Evolutionary conservation across 2,797 vertebrate genomes (phyloP).

Genomic region (Poeciliopsis gracilis): DNA sequence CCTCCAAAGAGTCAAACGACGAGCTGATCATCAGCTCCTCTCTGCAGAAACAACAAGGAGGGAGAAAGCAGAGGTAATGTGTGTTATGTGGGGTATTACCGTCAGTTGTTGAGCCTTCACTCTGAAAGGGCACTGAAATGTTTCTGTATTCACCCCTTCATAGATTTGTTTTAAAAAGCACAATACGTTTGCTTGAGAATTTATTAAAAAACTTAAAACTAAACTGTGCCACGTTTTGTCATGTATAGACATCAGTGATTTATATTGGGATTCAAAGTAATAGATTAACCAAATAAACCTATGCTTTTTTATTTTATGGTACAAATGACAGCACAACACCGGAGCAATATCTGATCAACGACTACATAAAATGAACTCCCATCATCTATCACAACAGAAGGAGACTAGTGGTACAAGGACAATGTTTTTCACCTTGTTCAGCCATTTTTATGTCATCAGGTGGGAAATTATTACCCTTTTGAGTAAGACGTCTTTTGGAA

Average conservation of each 20-base stretch:
- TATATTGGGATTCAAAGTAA: not conserved
- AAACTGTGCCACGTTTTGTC: not conserved
- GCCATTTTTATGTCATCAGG: not conserved
- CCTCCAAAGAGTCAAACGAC: slow-evolving; percentile 97
- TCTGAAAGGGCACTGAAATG: not conserved
- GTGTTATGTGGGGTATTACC: not conserved
- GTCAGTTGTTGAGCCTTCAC: not conserved
- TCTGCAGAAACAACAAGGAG: slow-evolving; percentile 66
- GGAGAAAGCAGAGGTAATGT: not conserved
- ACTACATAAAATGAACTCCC: not conserved
- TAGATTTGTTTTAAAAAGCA: not conserved
- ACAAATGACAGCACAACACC: not conserved
- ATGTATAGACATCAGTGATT: not conserved
- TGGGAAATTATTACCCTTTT: not conserved
- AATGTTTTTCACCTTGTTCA: not conserved
- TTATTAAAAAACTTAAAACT: not conserved
- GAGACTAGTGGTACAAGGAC: not conserved
- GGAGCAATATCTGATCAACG: not conserved
- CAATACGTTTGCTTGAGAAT: not conserved
- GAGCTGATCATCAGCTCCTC: slow-evolving; percentile 99
- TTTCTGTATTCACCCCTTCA: not conserved
- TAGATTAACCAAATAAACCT: no score
- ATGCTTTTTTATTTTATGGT: no score
- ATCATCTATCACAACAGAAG: not conserved
- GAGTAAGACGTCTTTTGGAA: not conserved